These are phyloP conservation scores for Coenonympha glycerion DNA, from an alignment of 2,888 invertebrate genomes.

Conservation along the genomic window DNA sequence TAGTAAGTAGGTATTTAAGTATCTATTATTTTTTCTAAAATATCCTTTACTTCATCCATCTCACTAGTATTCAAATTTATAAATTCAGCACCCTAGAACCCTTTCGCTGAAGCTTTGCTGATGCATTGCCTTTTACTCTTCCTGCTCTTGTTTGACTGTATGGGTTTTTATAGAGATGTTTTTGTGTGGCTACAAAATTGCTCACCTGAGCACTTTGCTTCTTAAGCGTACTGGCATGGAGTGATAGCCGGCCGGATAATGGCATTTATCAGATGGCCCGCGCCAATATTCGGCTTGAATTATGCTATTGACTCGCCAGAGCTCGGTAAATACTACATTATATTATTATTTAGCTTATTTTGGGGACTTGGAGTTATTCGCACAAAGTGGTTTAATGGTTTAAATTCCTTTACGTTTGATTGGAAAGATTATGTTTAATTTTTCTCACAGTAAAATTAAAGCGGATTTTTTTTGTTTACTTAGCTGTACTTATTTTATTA, in stretches of 20 bases:
- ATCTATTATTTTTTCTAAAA: too few relatives aligned
- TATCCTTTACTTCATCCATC: too few relatives aligned
- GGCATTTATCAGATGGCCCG: conserved; percentile 42
- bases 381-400: conserved; percentile 8
- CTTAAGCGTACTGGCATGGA: conserved; percentile 26
- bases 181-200: too few relatives aligned
- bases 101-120: too few relatives aligned
- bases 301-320: conserved; percentile 45
- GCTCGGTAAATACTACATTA: conserved; percentile 22
- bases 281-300: conserved; percentile 49
- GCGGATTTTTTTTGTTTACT: not conserved
- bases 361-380: conserved; percentile 32
- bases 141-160: too few relatives aligned
- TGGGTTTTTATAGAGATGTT: too few relatives aligned
- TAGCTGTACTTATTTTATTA: not conserved
- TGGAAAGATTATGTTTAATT: conserved; percentile 38
- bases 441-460: not conserved
- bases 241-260: conserved; percentile 34
- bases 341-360: conserved; percentile 31
- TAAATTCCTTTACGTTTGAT: conserved; percentile 27
- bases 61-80: too few relatives aligned
- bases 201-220: conserved; percentile 13
- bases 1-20: too few relatives aligned
- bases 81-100: too few relatives aligned
- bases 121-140: too few relatives aligned